Conservation (phyloP, 2,113 vertebrate species). For the Ardeotis arabs region DNA sequence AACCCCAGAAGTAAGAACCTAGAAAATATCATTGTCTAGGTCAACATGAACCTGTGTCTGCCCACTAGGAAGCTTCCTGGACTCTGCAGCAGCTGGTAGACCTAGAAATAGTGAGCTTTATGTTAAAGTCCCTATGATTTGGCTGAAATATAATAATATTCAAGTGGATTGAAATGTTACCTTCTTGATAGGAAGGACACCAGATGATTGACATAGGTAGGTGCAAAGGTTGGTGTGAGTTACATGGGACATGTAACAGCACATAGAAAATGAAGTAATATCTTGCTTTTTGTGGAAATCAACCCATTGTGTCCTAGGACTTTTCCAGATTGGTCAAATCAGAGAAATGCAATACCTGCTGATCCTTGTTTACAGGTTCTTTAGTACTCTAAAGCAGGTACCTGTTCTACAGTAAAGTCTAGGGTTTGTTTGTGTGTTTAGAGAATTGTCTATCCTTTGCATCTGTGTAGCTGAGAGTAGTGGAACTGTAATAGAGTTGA, state of each 20-base stretch:
- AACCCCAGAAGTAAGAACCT: neutral
- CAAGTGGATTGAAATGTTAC: neutral
- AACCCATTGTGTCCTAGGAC: neutral
- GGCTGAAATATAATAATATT: neutral
- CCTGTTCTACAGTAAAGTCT: constrained; percentile 58
- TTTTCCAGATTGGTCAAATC: neutral
- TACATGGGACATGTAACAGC: neutral
- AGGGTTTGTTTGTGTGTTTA: constrained; percentile 50
- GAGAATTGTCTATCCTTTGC: neutral
- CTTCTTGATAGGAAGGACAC: neutral
- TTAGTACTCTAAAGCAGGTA: neutral
- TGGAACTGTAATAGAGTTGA: constrained; percentile 23
- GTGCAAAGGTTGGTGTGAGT: neutral
- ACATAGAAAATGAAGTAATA: neutral
- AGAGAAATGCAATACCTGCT: neutral
- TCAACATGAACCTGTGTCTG: neutral
- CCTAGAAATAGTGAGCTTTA: neutral
- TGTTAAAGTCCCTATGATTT: neutral
- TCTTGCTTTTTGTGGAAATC: neutral
- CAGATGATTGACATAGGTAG: neutral
- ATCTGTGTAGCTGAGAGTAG: constrained; percentile 6
- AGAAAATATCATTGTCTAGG: neutral
- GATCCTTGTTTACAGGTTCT: neutral
- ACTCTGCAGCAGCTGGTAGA: neutral
- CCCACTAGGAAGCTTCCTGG: neutral